A percentile compares a stretch with the other conserved stretches of the same genome.
These are phyloP conservation scores for Platysternon megacephalum DNA, from an alignment of 2,113 vertebrate species.

Conservation along the genomic window DNA sequence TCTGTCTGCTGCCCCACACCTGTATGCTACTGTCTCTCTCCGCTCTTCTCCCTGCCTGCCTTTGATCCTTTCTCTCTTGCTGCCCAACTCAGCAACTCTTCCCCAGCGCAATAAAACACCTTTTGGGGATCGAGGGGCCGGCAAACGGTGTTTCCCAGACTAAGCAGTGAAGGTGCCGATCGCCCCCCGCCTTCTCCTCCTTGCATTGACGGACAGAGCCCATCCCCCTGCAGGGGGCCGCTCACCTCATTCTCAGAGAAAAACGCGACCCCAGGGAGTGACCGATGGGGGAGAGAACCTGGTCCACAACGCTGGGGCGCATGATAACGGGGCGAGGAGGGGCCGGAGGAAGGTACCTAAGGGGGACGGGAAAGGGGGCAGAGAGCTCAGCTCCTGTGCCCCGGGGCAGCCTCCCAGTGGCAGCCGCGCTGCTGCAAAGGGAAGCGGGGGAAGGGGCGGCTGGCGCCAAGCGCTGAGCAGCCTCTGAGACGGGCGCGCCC, in stretches of 20 bases:
- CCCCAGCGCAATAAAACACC: neutral
- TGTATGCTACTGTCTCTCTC: neutral
- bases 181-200: neutral
- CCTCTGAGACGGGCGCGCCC: neutral
- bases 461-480: constrained; percentile 14
- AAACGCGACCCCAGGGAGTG: neutral
- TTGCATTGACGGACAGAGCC: neutral
- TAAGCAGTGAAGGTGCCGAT: neutral
- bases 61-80: neutral
- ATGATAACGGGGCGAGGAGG: too few species aligned
- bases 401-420: neutral
- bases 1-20: neutral
- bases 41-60: too few species aligned
- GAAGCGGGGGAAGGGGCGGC: neutral
- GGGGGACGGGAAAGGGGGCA: neutral
- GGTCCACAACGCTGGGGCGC: neutral
- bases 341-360: neutral
- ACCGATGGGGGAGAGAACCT: neutral
- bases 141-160: rapidly evolving
- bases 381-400: neutral
- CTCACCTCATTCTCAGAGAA: neutral
- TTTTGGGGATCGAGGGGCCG: rapidly evolving
- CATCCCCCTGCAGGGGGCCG: neutral
- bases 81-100: neutral
- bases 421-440: neutral